Conservation (phyloP, 1,140 invertebrate genomes). For the Achroia grisella region DNA sequence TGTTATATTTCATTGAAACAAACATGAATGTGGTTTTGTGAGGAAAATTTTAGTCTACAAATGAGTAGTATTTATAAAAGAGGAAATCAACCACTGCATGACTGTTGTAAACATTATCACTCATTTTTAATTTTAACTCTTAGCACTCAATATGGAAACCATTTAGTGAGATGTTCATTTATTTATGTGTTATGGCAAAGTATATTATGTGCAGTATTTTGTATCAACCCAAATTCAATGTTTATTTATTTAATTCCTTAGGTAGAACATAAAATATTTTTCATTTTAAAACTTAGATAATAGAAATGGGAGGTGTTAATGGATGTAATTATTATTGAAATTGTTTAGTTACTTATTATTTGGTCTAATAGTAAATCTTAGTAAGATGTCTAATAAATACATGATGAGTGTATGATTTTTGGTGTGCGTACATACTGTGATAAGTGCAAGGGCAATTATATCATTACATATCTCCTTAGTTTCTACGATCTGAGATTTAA, state of each 20-base stretch:
- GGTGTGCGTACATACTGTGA: neutral
- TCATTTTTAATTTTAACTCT: too few species aligned
- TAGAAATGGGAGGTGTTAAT: neutral
- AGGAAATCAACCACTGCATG: neutral
- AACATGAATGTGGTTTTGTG: too few species aligned
- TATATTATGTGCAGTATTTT: conserved; percentile 19
- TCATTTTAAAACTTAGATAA: neutral
- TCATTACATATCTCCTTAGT: neutral
- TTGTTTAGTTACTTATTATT: neutral
- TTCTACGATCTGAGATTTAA: neutral
- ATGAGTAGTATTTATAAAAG: conserved; percentile 1
- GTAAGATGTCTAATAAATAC: neutral
- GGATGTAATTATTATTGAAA: too few species aligned
- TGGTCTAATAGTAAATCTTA: neutral
- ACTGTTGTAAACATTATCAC: too few species aligned
- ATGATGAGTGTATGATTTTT: too few species aligned
- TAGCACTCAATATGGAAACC: too few species aligned
- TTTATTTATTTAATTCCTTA: conserved; percentile 13
- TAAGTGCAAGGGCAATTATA: neutral
- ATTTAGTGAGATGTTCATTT: conserved; percentile 21
- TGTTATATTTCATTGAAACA: too few species aligned
- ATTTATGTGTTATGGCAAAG: conserved; percentile 42
- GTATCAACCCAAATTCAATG: conserved; percentile 20
- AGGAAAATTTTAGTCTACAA: neutral
- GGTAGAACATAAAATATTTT: neutral